Conservation (phyloP, 1,140 invertebrate genomes). For the Coelopa frigida region DNA sequence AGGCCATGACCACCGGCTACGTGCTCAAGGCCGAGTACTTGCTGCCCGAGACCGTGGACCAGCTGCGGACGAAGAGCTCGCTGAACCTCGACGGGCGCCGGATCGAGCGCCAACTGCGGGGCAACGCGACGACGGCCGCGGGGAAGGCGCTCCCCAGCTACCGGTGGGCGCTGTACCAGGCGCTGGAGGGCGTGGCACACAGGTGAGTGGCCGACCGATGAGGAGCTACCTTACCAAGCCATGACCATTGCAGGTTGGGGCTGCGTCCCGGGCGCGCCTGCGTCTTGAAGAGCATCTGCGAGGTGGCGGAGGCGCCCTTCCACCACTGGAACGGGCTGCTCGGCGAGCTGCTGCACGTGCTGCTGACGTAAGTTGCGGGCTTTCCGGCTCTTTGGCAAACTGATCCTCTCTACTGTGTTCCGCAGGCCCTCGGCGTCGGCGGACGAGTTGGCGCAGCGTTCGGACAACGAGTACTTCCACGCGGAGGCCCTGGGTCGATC, state of each 20-base stretch:
- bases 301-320: conserved; percentile 61
- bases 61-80: conserved; percentile 22
- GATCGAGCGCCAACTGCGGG: background rate
- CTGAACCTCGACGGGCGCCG: conserved; percentile 1
- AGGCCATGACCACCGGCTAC: conserved; percentile 40
- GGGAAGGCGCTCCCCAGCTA: conserved; percentile 28
- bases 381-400: background rate
- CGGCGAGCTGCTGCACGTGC: conserved; percentile 61
- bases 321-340: conserved; percentile 56
- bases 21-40: conserved; percentile 41
- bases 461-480: conserved; percentile 61
- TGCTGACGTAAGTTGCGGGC: conserved; percentile 56
- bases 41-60: conserved; percentile 24
- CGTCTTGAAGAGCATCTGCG: conserved; percentile 66
- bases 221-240: background rate
- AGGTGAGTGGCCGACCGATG: conserved; percentile 9
- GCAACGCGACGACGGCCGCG: background rate
- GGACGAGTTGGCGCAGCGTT: conserved; percentile 54
- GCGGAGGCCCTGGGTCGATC: conserved; percentile 57
- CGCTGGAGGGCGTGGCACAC: conserved; percentile 29
- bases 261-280: conserved; percentile 60
- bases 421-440: conserved; percentile 56
- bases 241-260: conserved; percentile 48
- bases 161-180: conserved; percentile 38
- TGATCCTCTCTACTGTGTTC: conserved; percentile 14